These are phyloP conservation scores for Drosophila simulans DNA, from an alignment of 1,140 invertebrate genomes.

Conservation along the genomic window DNA sequence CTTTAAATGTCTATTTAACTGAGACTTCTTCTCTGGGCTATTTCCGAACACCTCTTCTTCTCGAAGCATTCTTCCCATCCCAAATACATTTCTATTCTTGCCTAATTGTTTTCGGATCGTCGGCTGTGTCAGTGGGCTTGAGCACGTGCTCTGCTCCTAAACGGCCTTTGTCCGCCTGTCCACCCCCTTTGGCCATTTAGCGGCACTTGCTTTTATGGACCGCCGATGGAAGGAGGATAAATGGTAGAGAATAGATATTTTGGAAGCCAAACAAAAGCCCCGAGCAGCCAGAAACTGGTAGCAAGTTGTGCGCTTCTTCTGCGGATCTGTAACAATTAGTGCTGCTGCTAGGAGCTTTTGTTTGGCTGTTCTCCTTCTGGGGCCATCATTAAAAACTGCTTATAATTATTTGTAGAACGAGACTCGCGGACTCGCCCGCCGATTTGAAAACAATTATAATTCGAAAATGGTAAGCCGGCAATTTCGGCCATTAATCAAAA, in stretches of 20 bases:
- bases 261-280: conserved; percentile 43
- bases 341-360: conserved; percentile 68
- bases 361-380: conserved; percentile 61
- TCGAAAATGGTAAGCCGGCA: conserved; percentile 71
- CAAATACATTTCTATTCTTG: conserved; percentile 23
- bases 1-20: conserved; percentile 19
- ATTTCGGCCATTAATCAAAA: conserved; percentile 83
- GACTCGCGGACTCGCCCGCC: conserved; percentile 69
- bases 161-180: conserved; percentile 33
- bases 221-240: neutral
- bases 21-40: neutral
- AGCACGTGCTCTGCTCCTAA: conserved; percentile 65
- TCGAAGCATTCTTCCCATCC: neutral
- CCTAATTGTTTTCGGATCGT: conserved; percentile 63
- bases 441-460: conserved; percentile 83
- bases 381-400: conserved; percentile 77
- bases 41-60: conserved; percentile 6
- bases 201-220: conserved; percentile 74
- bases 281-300: conserved; percentile 77
- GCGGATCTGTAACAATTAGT: conserved; percentile 80
- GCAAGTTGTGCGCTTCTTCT: conserved; percentile 70
- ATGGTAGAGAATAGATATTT: conserved; percentile 9
- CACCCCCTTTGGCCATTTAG: conserved; percentile 69
- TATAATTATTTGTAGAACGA: conserved; percentile 83
- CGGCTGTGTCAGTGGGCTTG: conserved; percentile 39